Conservation (phyloP, 2,888 invertebrate genomes). For the Melipona beecheii region DNA sequence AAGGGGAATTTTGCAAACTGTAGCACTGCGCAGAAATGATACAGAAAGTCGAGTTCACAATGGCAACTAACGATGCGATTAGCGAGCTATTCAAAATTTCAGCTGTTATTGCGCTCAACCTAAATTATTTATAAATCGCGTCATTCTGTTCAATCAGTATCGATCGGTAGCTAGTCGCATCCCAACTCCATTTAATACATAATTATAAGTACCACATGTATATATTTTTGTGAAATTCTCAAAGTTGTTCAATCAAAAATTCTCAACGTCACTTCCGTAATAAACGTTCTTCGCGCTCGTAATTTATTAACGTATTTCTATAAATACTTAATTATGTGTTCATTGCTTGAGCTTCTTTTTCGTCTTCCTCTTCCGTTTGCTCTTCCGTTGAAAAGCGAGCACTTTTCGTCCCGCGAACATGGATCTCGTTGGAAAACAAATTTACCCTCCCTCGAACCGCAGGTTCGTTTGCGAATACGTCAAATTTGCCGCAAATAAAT, state of each 20-base stretch:
- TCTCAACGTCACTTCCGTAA: not conserved
- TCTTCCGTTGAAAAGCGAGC: not conserved
- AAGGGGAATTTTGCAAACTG: not conserved
- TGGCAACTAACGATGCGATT: not conserved
- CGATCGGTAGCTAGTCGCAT: not conserved
- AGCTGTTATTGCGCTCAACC: constrained; percentile 1
- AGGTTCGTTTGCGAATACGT: constrained; percentile 24
- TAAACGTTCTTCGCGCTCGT: not conserved
- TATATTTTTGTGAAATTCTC: not conserved
- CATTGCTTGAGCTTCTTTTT: not conserved
- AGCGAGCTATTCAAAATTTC: not conserved
- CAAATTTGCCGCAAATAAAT: constrained; percentile 47
- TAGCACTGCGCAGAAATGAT: not conserved
- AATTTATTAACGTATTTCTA: constrained; percentile 31
- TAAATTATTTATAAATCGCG: constrained; percentile 12
- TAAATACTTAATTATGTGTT: constrained; percentile 18
- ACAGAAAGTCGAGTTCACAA: not conserved
- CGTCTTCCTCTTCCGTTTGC: no score
- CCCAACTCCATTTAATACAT: not conserved
- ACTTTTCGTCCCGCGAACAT: not conserved
- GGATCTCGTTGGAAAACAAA: not conserved
- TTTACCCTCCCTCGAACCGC: not conserved
- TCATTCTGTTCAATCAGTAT: not conserved
- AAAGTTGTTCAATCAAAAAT: constrained; percentile 27
- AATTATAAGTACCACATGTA: not conserved